phyloP scores from a whole-genome alignment of 2,113 vertebrate species.

The Urocitellus parryii region DNA sequence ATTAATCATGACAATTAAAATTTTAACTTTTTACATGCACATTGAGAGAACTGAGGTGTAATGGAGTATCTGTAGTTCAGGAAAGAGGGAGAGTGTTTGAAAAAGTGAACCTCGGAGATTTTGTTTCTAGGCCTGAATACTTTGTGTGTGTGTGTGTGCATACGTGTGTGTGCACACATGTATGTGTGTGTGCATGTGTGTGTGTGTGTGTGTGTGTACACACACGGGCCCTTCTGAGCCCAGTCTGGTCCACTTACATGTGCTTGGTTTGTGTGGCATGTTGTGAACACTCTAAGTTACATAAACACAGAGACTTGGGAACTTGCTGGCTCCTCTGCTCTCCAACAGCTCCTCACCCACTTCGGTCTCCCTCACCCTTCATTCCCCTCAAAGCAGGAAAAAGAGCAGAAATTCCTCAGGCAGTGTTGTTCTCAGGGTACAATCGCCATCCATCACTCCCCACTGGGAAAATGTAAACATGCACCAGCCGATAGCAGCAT shows the following conservation, averaged over 20 bases:
- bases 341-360: background rate
- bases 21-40: background rate
- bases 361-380: background rate
- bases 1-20: background rate
- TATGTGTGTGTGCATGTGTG: too few relatives aligned
- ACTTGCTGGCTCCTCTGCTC: background rate
- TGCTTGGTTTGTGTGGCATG: background rate
- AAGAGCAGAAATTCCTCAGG: background rate
- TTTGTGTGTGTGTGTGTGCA: rapidly evolving
- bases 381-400: conserved; percentile 12
- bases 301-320: conserved; percentile 34
- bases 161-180: too few relatives aligned
- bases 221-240: background rate
- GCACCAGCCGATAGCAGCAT: background rate
- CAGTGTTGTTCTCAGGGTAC: conserved; percentile 14
- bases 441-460: conserved; percentile 61
- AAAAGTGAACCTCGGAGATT: background rate
- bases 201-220: background rate
- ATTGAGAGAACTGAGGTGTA: background rate
- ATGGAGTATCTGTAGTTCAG: background rate
- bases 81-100: background rate
- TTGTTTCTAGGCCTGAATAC: background rate
- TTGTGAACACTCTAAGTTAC: background rate
- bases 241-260: background rate
- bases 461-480: conserved; percentile 47